phyloP scores from a whole-genome alignment of 1,140 invertebrate species.

The Camponotus floridanus region DNA sequence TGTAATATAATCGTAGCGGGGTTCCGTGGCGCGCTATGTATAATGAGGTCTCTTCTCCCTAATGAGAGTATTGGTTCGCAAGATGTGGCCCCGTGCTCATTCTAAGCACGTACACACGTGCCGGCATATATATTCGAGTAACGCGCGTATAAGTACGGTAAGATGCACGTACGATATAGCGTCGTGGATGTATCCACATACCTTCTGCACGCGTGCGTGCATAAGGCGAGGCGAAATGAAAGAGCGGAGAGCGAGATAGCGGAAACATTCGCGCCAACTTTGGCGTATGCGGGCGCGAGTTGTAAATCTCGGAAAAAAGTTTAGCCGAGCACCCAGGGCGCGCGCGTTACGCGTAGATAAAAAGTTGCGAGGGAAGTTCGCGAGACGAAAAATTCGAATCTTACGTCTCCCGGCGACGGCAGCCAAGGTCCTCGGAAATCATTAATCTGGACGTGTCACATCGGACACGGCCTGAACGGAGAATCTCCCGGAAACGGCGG shows the following conservation, averaged over 20 bases:
- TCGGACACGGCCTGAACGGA: conserved; percentile 48
- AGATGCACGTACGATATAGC: conserved; percentile 44
- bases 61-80: conserved; percentile 78
- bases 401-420: conserved; percentile 21
- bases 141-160: conserved; percentile 23
- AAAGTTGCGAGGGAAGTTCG: conserved; percentile 12
- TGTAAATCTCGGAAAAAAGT: conserved; percentile 57
- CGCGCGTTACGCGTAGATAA: conserved; percentile 29
- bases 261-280: conserved; percentile 49
- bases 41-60: conserved; percentile 79
- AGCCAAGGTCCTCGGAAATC: conserved; percentile 39
- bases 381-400: conserved; percentile 59
- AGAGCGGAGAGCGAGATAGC: conserved; percentile 1
- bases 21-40: conserved; percentile 73
- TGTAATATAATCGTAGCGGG: conserved; percentile 82
- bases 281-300: conserved; percentile 20
- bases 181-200: background rate
- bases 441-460: conserved; percentile 57
- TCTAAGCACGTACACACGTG: conserved; percentile 32
- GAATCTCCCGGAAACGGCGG: conserved; percentile 55
- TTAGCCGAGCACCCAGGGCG: background rate
- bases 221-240: conserved; percentile 9
- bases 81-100: conserved; percentile 13
- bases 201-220: background rate
- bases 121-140: conserved; percentile 45